Base-by-base conservation (phyloP, 2,113 vertebrate genomes). In the Gobio gobio region DNA sequence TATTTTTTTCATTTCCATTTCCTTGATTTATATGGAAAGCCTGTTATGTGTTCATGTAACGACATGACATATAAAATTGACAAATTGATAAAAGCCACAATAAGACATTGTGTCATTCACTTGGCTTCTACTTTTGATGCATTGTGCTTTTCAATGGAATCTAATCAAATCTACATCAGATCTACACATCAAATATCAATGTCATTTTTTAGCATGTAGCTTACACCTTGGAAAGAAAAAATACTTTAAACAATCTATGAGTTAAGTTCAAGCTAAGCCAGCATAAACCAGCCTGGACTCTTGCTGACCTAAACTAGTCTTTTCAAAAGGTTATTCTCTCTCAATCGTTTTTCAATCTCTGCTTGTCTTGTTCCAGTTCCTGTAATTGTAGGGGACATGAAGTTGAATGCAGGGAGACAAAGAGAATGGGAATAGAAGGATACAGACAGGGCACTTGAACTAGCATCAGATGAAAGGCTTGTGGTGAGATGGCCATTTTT, bases 381-480 rank as follows among this genome's bases (percentile, higher is more conserved):
- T 77, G 63, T 73, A 85, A 63, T 72, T 85, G 49, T 56, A 40
- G 63, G 49, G 77, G 77, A 82, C 79, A 83, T 45, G 51, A 58
- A 58, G 64, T 49, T 33, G 16, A 64, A 86, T 78, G 63, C 74
- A 78, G 24, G 70, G 26, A 70, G 51, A 86, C 61, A 59, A 18
- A 78, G 51, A 47, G 16, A 82, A 59, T 51, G 54, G 63, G 24
- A 78, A 70, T 13, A 86, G 49, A 83, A 70, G 26, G 63, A 86
- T 72, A 20, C 81, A 73, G 77, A 56, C 61, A 86, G 75, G 26
- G 12, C 76, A 66, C 76, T 51, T 83, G 85, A 82, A 78, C 73
- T 20, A 72, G 73, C 47, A 72, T 82, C 80, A 83, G 80, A 83
- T 78, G 54, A 86, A 83, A 59, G 80, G 61, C 36, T 73, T 80